Base-by-base conservation (phyloP, 2,113 vertebrate genomes). In the Eretmochelys imbricata region DNA sequence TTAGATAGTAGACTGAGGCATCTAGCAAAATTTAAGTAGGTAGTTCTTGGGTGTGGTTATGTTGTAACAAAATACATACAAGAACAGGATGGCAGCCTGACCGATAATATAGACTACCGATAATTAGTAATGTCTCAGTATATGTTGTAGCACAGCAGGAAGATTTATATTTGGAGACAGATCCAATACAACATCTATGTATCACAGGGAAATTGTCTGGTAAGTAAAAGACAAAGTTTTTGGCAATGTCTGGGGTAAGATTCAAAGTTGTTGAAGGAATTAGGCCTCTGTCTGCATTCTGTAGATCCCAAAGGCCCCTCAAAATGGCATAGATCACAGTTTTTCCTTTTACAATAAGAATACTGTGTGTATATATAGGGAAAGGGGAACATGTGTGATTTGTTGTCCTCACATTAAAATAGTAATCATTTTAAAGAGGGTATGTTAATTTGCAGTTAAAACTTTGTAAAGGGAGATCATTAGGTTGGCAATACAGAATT, bases 181-280 rank as follows among this genome's bases (percentile, higher is more conserved):
- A 90, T 1, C 35, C 35, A n/a, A n/a, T 69, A n/a, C 14, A n/a
- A 69, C 31, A n/a, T 69, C 14, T 19, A 19, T 5, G 8, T n/a
- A 72, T 38, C 65, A 72, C 19, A 38, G 19, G n/a, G 38, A 72
- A 22, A 1, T 1, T 59, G 10, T 84, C 35, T 20, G 42, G n/a
- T 72, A 95, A 82, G 9, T 5, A 17, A 93, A 92, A 59, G 1
- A 4, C 3, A 53, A 0, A 6, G 42, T 35, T 65, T 51, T 93
- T 13, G 22, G 24, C 85, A 84, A 93, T 82, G 82, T 62, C n/a
- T 69, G 82, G 89, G 93, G 27, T 59, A 83, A 75, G 65, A 95
- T 93, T 80, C n/a, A 85, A 87, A 94, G 57, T 49, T 87, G 4
- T 22, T 94, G 49, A 95, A 83, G 6, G 2, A 93, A 91, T 96